Base-by-base conservation (phyloP, 1,140 invertebrate genomes). In the Carposina sasakii region DNA sequence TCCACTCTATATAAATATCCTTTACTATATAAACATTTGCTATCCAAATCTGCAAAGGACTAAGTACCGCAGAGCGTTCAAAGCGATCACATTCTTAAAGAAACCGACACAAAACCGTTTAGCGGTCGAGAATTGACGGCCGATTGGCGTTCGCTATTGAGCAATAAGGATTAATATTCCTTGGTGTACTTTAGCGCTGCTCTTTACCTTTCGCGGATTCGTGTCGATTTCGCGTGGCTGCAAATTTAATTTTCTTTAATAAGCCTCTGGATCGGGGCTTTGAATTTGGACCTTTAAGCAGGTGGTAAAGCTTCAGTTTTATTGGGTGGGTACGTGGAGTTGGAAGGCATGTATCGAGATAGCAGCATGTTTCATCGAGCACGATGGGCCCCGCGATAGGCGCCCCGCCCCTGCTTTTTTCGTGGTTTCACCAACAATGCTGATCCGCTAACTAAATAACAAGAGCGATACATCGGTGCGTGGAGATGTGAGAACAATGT, bases 211-310 rank as follows among this genome's bases (percentile, higher is more conserved):
- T 72, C 65, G 65, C 62, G 71, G 67, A 68, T 83, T 78, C 71
- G 74, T 70, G 70, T 62, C 65, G 71, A 70, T 70, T 81, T 81
- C 72, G 76, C 76, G 71, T 75, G 76, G 74, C 79, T 64, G 77
- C 76, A 75, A 78, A 78, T 83, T 83, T 79, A 84, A 84, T 84
- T 84, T 81, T 79, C 77, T 81, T 83, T 83, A 83, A 81, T 81
- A 83, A 83, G 76, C 67, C 19, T 47, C 31, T 20, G 26, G 21
- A 51, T 31, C 0, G 15, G 13, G 12, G 48, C 46, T 2, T 42
- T 36, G 34, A 73, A 62, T 53, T 21, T 62, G 49, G 31, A 53
- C 64, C 63, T 70, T 77, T 5, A 28, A 6, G 15, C 33, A 8
- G 1, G 10, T 13, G 9, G 33, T 34, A 16, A 34, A 6, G 33